Evolutionary conservation across 2,113 vertebrate species (phyloP), one percentile per base, ranked within the genome.

Genomic region (Laticauda colubrina): DNA sequence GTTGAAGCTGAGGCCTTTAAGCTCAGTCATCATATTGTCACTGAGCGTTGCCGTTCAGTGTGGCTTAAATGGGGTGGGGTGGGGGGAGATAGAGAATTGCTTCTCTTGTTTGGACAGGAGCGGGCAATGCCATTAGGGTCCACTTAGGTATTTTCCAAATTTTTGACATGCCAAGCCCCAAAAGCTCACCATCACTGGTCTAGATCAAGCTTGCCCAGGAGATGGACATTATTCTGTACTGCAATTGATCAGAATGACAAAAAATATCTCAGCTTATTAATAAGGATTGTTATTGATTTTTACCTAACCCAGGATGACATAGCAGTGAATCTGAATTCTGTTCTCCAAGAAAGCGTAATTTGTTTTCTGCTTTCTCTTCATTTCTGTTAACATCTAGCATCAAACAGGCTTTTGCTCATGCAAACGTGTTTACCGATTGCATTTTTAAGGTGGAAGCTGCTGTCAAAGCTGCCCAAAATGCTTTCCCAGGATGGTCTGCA

Each of bases 401-500:
- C 18, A 43, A 43, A 43, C 34, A 81, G 7, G 3, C n/a, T 91
- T 39, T 34, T 88, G 10, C 69, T 92, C 91, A 69, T 91, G 55
- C 86, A 54, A 3, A 1, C 29, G 86, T 21, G 61, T 7, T 0
- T 64, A 2, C 59, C 1, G 3, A 57, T 92, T 90, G 69, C 7
- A 1, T 89, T 91, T 92, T 95, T 54, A 90, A 99, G 99, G 98
- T 99, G 18, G 98, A 98, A 89, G 97, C 97, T 0, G 99, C 99
- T 0, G 99, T 99, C 93, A 96, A 93, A 91, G 99, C 99, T 6
- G 99, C 99, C 90, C 98, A 98, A 94, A 96, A 96, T 15, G 99
- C 99, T 0, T 99, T 99, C 93, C 98, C 98, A 0, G 26, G 89
- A 7, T 99, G 99, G 99, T 98, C 99, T 0, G 96, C 98, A 26